phyloP scores from a whole-genome alignment of 2,797 vertebrate species.

The Sarcophilus harrisii region DNA sequence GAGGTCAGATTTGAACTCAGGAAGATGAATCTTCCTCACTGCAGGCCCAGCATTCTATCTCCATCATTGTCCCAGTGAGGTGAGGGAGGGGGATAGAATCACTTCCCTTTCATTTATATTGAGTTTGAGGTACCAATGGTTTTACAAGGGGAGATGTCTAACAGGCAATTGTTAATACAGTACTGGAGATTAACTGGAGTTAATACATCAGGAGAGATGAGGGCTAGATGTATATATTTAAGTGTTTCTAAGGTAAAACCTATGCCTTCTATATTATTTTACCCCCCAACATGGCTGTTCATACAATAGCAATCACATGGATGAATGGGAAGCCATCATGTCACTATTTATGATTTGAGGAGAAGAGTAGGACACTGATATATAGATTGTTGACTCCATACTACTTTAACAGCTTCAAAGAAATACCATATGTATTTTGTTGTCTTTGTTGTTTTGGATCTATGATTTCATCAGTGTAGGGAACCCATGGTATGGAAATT shows the following conservation, averaged over 20 bases:
- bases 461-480: not conserved
- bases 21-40: conserved; percentile 24
- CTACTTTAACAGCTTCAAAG: not conserved
- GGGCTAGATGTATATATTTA: not conserved
- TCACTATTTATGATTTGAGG: not conserved
- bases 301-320: not conserved
- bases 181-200: not conserved
- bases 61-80: too few relatives aligned
- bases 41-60: not conserved
- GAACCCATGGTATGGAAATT: not conserved
- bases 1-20: not conserved
- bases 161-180: not conserved
- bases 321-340: not conserved
- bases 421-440: not conserved
- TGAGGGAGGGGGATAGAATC: not conserved
- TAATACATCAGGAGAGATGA: not conserved
- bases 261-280: not conserved
- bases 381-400: not conserved
- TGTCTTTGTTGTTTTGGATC: not conserved
- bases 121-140: not conserved
- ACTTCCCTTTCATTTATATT: conserved; percentile 21
- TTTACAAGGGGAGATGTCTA: conserved; percentile 27
- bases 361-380: not conserved
- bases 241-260: not conserved
- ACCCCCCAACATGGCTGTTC: not conserved